Conservation (phyloP, 2,797 vertebrate genomes). For the Rallus crepitans region DNA sequence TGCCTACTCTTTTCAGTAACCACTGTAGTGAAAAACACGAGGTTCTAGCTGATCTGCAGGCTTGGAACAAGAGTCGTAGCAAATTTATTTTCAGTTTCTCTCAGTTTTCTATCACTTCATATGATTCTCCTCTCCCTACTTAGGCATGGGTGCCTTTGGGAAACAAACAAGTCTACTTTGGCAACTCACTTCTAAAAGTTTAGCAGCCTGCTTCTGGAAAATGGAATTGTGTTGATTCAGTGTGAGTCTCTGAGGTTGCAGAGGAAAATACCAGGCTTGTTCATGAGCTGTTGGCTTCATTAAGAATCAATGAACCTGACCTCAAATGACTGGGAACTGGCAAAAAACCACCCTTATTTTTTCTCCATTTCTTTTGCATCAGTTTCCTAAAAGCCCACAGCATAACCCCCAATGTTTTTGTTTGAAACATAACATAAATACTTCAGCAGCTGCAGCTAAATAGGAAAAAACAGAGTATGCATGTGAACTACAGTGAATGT, state of each 20-base stretch:
- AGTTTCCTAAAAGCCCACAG: not conserved
- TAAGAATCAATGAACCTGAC: not conserved
- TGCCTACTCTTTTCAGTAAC: not conserved
- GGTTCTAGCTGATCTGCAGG: not conserved
- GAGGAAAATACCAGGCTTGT: not conserved
- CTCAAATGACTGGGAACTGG: not conserved
- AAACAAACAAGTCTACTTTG: not conserved
- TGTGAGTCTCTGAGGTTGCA: not conserved
- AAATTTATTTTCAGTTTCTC: not conserved
- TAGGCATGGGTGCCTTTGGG: not conserved
- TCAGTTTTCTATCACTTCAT: not conserved
- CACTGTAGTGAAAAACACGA: not conserved
- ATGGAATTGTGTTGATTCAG: not conserved
- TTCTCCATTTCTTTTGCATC: not conserved
- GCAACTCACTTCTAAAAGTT: not conserved
- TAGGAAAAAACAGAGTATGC: not conserved
- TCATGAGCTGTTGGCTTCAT: not conserved
- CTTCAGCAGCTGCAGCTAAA: not conserved
- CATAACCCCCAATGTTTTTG: not conserved
- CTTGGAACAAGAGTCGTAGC: not conserved
- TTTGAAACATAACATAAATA: not conserved
- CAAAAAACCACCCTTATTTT: not conserved
- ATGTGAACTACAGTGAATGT: not conserved
- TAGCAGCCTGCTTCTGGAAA: not conserved
- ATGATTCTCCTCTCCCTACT: not conserved